A percentile compares a stretch with the other conserved stretches of the same genome.
These are phyloP conservation scores for Epizoanthus fatuus DNA, from an alignment of 92 coral and sea anemone genomes.

Conservation along the genomic window DNA sequence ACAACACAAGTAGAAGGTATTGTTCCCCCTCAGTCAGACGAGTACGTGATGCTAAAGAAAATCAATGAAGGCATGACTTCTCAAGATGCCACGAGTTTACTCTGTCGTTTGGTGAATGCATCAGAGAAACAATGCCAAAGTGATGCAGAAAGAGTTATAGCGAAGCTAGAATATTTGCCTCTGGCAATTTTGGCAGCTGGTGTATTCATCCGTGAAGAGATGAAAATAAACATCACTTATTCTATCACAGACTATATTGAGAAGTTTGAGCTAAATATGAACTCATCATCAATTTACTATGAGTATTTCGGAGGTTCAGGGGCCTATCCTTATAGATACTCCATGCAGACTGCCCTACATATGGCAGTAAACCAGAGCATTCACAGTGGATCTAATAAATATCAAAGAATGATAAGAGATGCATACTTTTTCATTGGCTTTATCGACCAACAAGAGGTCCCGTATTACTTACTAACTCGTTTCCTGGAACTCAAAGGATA, in stretches of 20 bases:
- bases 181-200: constrained; percentile 16
- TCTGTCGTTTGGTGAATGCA: not conserved
- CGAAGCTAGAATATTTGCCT: constrained; percentile 3
- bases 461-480: not conserved
- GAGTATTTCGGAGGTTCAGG: not conserved
- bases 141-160: not conserved
- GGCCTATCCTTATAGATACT: not conserved
- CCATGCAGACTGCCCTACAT: not conserved
- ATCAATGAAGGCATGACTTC: constrained; percentile 5
- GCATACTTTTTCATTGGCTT: not conserved
- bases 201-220: constrained; percentile 7
- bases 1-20: not conserved
- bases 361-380: constrained; percentile 8
- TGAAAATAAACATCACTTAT: not conserved
- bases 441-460: not conserved
- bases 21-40: not conserved
- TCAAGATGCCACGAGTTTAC: not conserved
- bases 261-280: not conserved
- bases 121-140: not conserved
- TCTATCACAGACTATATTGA: not conserved
- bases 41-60: constrained; percentile 1
- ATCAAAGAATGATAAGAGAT: not conserved
- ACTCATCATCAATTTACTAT: not conserved
- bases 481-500: not conserved
- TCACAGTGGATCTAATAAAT: not conserved